phyloP scores from a whole-genome alignment of 37 sponge, comb jelly and placozoan genomes.

The Eunapius fragilis region DNA sequence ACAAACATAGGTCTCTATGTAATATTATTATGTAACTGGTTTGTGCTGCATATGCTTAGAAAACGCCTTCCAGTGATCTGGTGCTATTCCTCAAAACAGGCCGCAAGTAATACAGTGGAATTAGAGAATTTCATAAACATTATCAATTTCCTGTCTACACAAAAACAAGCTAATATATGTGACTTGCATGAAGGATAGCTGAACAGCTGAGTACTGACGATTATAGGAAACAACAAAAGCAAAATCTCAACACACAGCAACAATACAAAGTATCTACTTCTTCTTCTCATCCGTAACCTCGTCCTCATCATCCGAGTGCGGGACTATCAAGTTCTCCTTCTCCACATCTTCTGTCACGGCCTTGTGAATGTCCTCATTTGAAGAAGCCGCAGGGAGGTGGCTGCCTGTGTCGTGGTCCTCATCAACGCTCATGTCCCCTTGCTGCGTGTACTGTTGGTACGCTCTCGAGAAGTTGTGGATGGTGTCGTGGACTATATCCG shows the following conservation, averaged over 20 bases:
- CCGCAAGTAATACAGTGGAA: too few species aligned
- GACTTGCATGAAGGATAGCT: background rate
- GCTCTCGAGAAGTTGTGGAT: constrained; percentile 96
- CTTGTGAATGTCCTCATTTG: background rate
- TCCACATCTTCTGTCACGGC: background rate
- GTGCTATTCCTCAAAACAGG: too few species aligned
- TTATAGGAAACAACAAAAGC: background rate
- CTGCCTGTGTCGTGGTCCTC: constrained; percentile 11
- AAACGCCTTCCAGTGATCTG: too few species aligned
- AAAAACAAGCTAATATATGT: background rate
- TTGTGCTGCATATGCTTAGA: too few species aligned
- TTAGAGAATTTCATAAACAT: too few species aligned
- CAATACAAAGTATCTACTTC: background rate
- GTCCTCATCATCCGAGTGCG: constrained; percentile 21
- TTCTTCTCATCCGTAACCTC: background rate
- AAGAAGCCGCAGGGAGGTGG: background rate
- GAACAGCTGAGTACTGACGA: background rate
- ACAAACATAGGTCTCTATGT: too few species aligned
- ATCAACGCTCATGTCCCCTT: constrained; percentile 67
- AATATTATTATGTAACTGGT: too few species aligned
- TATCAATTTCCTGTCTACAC: too few species aligned
- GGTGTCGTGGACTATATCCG: constrained; percentile 92
- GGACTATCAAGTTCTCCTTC: background rate
- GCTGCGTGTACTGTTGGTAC: constrained; percentile 91
- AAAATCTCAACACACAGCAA: background rate